Base-by-base conservation (phyloP, 2,888 invertebrate species). In the Nezara viridula region DNA sequence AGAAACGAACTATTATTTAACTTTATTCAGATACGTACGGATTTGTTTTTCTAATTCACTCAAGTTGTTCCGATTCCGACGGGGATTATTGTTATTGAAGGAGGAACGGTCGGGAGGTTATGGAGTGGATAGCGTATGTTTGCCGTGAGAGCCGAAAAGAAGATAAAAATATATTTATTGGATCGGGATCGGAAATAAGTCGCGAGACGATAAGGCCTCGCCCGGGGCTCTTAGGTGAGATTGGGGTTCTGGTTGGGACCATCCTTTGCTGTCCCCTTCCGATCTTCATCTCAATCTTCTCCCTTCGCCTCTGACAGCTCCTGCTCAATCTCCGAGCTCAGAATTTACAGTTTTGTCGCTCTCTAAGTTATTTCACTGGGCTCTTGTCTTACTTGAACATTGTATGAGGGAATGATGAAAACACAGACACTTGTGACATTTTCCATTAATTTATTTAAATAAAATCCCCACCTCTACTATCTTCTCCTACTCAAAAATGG, bases 91-190 rank as follows among this genome's bases (percentile, higher is more conserved):
- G 66, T 73, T 73, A 73, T 73, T 37, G 32, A 24, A 24, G 81
- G 24, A 9, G 37, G 40, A 40, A 21, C 16, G 44, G 44, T 47
- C 9, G 4, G 81, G 24, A n/a, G 44, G 81, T 81, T 81, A 81
- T 44, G 44, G 44, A 47, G 81, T 81, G 81, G 21, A 81, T n/a
- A 81, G 81, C 81, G 81, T 44, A 81, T 81, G 81, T 81, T 81
- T 81, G 81, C 81, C 44, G 44, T n/a, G 32, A 81, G 81, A 77
- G 81, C 12, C 81, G 40, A 47, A 47, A 81, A 81, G 81, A 24
- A 81, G 81, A 81, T 81, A 81, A 81, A 81, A 81, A 81, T 81
- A 81, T 81, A 81, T 81, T 81, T 81, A 81, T 81, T 81, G 81
- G 81, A 81, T 81, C 81, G 24, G 44, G 81, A 81, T 81, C 81